Base-by-base conservation (phyloP, 2,113 vertebrate species). In the Naja naja region DNA sequence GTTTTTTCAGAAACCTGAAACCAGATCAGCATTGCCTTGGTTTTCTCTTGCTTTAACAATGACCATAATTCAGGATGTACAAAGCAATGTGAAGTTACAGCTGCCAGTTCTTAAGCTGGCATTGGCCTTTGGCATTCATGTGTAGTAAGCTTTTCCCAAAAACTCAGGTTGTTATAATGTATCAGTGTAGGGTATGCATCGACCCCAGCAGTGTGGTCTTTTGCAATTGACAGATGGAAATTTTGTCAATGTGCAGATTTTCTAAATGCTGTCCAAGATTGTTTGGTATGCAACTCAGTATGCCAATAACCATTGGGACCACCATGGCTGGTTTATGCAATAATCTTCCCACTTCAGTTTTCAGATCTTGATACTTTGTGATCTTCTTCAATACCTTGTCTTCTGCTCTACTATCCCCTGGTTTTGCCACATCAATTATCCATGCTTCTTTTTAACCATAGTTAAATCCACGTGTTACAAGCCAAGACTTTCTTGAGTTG, bases 1-100 rank as follows among this genome's bases (percentile, higher is more conserved):
- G 27, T 43, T 5, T 90, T 93, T 53, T 88, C 89, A 60, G 23
- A 1, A 85, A 34, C 39, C 14, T 87, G 53, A 93, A 95, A 92
- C 34, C 0, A 2, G 1, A 87, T 9, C 43, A 9, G 91, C 95
- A 93, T 95, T 58, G 93, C 30, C 20, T 94, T 85, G n/a, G 55
- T 34, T 93, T 39, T 88, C 58, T 53, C 91, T 94, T 95, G 91
- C 47, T 54, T 69, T 91, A 64, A n/a, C 6, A 85, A 52, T 60
- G 52, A 55, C 23, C 2, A 86, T 74, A n/a, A 39, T 34, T 81
- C 30, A 60, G 58, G 55, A 87, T 85, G 30, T 88, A 89, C 16
- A 30, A 54, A 89, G 16, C 69, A 27, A 69, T 69, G 30, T 69
- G 64, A n/a, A n/a, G 30, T 69, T n/a, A 69, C 4, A n/a, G 30